Percentiles rank a stretch among this genome's conserved stretches.
phyloP scores from a whole-genome alignment of 2,113 vertebrate species.

The Nerophis lumbriciformis region DNA sequence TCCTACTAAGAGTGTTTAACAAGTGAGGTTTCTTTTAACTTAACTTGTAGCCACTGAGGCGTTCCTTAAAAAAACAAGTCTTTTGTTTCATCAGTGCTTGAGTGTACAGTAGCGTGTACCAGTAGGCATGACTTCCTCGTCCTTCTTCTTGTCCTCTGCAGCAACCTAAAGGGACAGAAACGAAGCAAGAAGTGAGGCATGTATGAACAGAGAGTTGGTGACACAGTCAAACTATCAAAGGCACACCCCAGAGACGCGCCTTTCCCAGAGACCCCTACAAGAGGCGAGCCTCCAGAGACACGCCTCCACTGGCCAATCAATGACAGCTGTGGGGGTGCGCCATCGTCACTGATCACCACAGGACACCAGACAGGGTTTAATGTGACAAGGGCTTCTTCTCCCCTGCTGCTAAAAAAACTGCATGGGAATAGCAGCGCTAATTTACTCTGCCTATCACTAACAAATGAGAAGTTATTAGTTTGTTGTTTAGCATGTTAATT shows the following conservation, averaged over 20 bases:
- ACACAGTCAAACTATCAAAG: slow-evolving; percentile 31
- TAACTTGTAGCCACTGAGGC: too few species aligned
- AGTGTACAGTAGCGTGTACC: slow-evolving; percentile 49
- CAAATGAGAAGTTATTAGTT: slow-evolving; percentile 42
- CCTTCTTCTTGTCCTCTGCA: slow-evolving; percentile 64
- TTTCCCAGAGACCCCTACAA: not conserved
- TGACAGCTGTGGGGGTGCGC: slow-evolving; percentile 55
- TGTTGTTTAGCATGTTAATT: slow-evolving; percentile 31
- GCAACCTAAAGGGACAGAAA: slow-evolving; percentile 60
- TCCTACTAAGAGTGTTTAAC: too few species aligned
- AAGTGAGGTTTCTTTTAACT: too few species aligned
- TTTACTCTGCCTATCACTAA: slow-evolving; percentile 38
- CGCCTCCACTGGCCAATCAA: slow-evolving; percentile 44
- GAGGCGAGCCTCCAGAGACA: slow-evolving; percentile 28
- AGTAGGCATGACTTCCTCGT: slow-evolving; percentile 31
- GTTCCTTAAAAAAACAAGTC: too few species aligned
- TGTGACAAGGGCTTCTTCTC: slow-evolving; percentile 54
- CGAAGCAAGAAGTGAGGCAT: slow-evolving; percentile 20
- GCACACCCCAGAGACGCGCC: slow-evolving; percentile 18
- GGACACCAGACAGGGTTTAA: slow-evolving; percentile 42
- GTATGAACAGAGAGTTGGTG: slow-evolving; percentile 42
- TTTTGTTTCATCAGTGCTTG: slow-evolving; percentile 11
- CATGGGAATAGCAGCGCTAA: slow-evolving; percentile 49
- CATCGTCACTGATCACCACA: slow-evolving; percentile 33
- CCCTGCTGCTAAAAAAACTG: slow-evolving; percentile 40